Evolutionary conservation across 2,888 invertebrate genomes (phyloP), one percentile per base, ranked within the genome.

Genomic region (Hyppa rectilinea): DNA sequence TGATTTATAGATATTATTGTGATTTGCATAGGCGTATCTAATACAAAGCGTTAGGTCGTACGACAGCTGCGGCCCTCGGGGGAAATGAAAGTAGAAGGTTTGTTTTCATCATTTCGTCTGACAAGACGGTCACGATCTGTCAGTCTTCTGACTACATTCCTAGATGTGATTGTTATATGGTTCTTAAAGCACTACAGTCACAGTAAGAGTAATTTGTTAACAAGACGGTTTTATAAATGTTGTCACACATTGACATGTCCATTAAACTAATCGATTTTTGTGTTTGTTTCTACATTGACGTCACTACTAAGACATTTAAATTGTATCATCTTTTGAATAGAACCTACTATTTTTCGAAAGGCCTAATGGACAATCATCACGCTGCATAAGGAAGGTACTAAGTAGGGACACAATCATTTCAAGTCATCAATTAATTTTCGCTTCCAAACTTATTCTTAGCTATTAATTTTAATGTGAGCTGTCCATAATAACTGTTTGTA

Each of bases 51-150:
- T 59, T 73, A 50, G 63, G 47, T 71, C 52, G 56, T 55, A 53
- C 45, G 70, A 68, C 76, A 76, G 79, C 58, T 66, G 71, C 17
- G 23, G 58, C 67, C 82, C 84, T 72, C 76, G 64, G 71, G 82
- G 82, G 72, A 88, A 89, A 87, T 83, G 89, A 89, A 89, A 90
- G 88, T 86, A 59, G 64, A 70, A 59, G 78, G 74, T 73, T 66
- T 81, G 82, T 87, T 86, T 84, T 77, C 85, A 86, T 85, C 77
- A 85, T 85, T 81, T 80, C 61, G 59, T 66, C 72, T 81, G 84
- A 82, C 78, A 83, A 66, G 70, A 64, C 70, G 74, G 88, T 87
- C 88, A 89, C 90, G 90, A 88, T 58, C 72, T 72, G 73, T 61
- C 84, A 79, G 81, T 87, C 86, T 87, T 80, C 82, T 85, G 83